Conservation (phyloP, 2,888 invertebrate genomes). For the Chesias legatella region DNA sequence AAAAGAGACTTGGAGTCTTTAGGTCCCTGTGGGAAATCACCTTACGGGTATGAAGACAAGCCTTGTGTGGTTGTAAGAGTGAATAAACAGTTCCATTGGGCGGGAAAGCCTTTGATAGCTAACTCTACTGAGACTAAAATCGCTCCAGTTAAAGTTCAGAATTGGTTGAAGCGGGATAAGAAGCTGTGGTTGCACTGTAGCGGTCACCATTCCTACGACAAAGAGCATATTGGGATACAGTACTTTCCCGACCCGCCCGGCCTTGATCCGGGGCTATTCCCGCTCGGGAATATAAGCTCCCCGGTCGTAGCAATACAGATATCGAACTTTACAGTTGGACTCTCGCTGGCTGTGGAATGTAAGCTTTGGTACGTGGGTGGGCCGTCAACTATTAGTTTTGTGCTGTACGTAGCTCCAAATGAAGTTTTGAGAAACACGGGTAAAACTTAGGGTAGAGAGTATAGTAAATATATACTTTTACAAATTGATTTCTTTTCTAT, state of each 20-base stretch:
- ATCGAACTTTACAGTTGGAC: constrained; percentile 53
- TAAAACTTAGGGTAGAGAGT: constrained; percentile 13
- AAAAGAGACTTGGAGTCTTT: constrained; percentile 40
- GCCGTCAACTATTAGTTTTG: constrained; percentile 49
- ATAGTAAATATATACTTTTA: constrained; percentile 19
- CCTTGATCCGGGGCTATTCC: constrained; percentile 51
- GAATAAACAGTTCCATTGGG: constrained; percentile 59
- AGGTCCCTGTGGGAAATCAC: constrained; percentile 57
- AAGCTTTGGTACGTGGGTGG: constrained; percentile 62
- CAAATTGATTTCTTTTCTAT: too few species aligned
- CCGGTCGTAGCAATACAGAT: constrained; percentile 63
- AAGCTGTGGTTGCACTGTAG: constrained; percentile 58
- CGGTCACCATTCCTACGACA: constrained; percentile 59
- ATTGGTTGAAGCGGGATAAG: constrained; percentile 46
- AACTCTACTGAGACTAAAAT: constrained; percentile 36
- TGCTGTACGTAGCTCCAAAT: constrained; percentile 54
- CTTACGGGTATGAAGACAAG: constrained; percentile 60
- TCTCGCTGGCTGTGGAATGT: constrained; percentile 60
- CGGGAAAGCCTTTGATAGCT: constrained; percentile 46
- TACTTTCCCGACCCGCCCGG: constrained; percentile 70
- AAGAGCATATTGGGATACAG: constrained; percentile 60
- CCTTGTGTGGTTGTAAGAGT: constrained; percentile 65
- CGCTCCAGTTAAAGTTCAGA: constrained; percentile 46
- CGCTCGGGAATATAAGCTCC: constrained; percentile 40
- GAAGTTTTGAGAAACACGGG: constrained; percentile 21